Base-by-base conservation (phyloP, 2,888 invertebrate genomes). In the Lucinisca nassula region DNA sequence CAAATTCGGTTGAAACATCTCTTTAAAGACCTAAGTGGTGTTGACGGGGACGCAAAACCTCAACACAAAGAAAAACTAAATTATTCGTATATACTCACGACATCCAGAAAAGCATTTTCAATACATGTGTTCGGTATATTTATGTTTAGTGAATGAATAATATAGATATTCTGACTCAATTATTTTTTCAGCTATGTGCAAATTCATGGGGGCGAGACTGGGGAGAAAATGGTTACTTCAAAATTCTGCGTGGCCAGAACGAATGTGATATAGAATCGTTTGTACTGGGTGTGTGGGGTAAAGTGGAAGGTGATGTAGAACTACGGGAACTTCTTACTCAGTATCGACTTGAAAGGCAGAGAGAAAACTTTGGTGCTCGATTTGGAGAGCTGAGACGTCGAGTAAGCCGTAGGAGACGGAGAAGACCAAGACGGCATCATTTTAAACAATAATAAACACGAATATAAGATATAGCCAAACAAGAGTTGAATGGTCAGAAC, bases 201-300 rank as follows among this genome's bases (percentile, higher is more conserved):
- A 99, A 99, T 97, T 98, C 98, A 45, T 99, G 99, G 99, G 99
- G 99, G 12, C 94, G 96, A 0, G 97, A 97, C 92, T 99, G 99
- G 99, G 99, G 99, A 14, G 99, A 99, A 95, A 97, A 97, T 88
- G 99, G 99, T 0, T 98, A 97, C 95, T 99, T 99, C 97, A 97
- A 98, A 85, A 99, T 99, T 93, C 96, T 97, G 6, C 97, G 98
- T 83, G 99, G 99, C 61, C 96, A 95, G 79, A 98, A 99, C 96
- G 99, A 99, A 95, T 98, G 98, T 94, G 98, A 98, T 91, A 99
- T 99, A 95, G 99, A 99, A 95, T 97, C 98, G 0, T 99, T 98
- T 96, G 98, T 99, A 4, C 97, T 99, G 74, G 98, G 98, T 14
- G 98, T 98, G 12, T 98, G 98, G 97, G 94, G 93, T 27, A 93